Base-by-base conservation (phyloP, 2,797 vertebrate genomes). In the Ptychadena robeensis region DNA sequence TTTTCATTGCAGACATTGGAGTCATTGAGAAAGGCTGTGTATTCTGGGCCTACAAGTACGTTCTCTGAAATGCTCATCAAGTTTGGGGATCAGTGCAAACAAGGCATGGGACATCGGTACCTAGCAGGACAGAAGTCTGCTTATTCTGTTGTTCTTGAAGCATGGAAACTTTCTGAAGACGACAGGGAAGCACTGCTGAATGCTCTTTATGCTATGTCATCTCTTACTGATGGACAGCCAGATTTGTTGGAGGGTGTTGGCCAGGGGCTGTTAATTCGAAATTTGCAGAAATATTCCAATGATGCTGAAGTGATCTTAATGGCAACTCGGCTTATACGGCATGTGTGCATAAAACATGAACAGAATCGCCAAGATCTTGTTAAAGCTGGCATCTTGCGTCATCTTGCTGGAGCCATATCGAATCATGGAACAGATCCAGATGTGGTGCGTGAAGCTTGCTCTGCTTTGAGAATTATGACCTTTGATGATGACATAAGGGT, bases 401-500 rank as follows among this genome's bases (percentile, higher is more conserved):
- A 95, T 0, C 92, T 99, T 40, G 95, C 93, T 0, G 80, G 82
- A 0, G 93, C 95, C 27, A 88, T 96, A 0, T 22, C 70, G 2
- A 90, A 14, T 64, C 95, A 97, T 4, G 65, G 88, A 0, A 10
- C 9, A 68, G 86, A 88, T 0, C 90, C 94, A 0, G 92, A 95
- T 0, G 85, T 98, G 0, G 94, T 99, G 18, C 93, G 91, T 27
- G 92, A 94, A 28, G 96, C 94, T 0, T 92, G 94, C 22, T 85
- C 86, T 0, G 91, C 96, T 0, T 94, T 99, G 14, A 90, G 96
- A 28, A 14, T 96, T 87, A 95, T 99, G 96, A 98, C 96, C 0
- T 96, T 97, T 2, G 97, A 98, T 0, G 98, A 99, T 0, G 98
- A 99, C 73, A 91, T 99, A 86, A 92, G 98, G 0, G 97, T 96